Evolutionary conservation across 2,113 vertebrate genomes (phyloP).

Genomic region (Uria aalge): DNA sequence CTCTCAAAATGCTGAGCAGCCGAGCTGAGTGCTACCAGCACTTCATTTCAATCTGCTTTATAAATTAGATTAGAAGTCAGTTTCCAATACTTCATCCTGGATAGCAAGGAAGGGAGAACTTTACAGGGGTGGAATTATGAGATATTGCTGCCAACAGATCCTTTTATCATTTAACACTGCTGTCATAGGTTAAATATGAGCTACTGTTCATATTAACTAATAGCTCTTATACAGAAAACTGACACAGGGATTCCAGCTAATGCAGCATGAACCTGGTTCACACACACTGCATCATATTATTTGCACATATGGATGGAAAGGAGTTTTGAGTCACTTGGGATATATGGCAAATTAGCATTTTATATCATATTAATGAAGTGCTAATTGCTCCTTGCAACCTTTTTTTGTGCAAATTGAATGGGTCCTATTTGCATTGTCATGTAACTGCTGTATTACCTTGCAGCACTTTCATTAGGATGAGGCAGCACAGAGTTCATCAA

Average conservation of each 20-base stretch:
- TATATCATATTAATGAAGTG: slow-evolving; percentile 71
- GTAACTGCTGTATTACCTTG: slow-evolving; percentile 30
- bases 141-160: slow-evolving; percentile 8
- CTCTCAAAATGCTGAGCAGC: background rate
- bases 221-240: slow-evolving; percentile 51
- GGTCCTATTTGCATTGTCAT: slow-evolving; percentile 39
- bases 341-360: slow-evolving; percentile 68
- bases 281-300: background rate
- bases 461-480: slow-evolving; percentile 33
- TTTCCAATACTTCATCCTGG: slow-evolving; percentile 10
- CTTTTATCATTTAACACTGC: slow-evolving; percentile 26
- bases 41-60: slow-evolving; percentile 24
- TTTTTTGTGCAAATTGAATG: slow-evolving; percentile 64
- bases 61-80: slow-evolving; percentile 35
- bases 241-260: slow-evolving; percentile 46
- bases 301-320: slow-evolving; percentile 28
- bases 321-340: slow-evolving; percentile 59
- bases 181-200: slow-evolving; percentile 30
- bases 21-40: background rate
- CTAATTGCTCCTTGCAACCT: slow-evolving; percentile 71
- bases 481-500: slow-evolving; percentile 42
- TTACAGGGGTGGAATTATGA: background rate
- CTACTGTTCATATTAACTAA: slow-evolving; percentile 60
- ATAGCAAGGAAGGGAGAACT: slow-evolving; percentile 19
- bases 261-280: background rate